A percentile compares a stretch with the other conserved stretches of the same genome.
Evolutionary conservation across 2,113 vertebrate species (phyloP).

Genomic region (Neolamprologus kungweensis): DNA sequence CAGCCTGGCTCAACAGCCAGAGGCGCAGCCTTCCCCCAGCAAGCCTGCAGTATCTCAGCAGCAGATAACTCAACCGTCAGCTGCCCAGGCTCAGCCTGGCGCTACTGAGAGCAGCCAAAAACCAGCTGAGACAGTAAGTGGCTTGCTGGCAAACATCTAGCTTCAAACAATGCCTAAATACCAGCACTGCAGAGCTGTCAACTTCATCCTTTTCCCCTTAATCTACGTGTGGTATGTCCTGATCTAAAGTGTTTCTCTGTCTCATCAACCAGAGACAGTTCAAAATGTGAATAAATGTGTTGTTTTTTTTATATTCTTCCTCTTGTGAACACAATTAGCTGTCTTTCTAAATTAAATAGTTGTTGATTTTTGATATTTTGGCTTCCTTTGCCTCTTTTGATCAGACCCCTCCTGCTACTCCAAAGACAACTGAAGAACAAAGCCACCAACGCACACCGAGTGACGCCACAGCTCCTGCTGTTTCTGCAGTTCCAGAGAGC

Average conservation of each 20-base stretch:
- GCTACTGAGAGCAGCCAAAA: conserved; percentile 35
- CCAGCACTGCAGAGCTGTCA: not conserved
- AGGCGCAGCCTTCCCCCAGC: conserved; percentile 26
- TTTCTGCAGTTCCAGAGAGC: conserved; percentile 75
- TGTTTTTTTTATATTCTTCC: not conserved
- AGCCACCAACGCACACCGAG: conserved; percentile 81
- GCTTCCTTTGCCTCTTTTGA: not conserved
- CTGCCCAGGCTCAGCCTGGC: not conserved
- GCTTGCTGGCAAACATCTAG: not conserved
- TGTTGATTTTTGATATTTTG: not conserved
- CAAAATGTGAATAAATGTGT: not conserved
- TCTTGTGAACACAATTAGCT: not conserved
- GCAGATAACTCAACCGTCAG: conserved; percentile 23
- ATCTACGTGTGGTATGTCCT: not conserved
- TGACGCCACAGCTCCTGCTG: conserved; percentile 77
- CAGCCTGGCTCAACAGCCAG: conserved; percentile 11
- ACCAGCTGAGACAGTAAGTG: conserved; percentile 42
- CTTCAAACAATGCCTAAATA: not conserved
- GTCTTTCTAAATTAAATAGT: not conserved
- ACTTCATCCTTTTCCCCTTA: not conserved
- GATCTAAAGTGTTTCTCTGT: not conserved
- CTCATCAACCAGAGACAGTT: not conserved
- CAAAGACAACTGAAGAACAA: conserved; percentile 76
- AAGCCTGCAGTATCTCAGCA: conserved; percentile 1
- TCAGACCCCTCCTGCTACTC: conserved; percentile 70